Evolutionary conservation across 2,888 invertebrate genomes (phyloP), one percentile per base, ranked within the genome.

Genomic region (Acanthosepion esculentum): DNA sequence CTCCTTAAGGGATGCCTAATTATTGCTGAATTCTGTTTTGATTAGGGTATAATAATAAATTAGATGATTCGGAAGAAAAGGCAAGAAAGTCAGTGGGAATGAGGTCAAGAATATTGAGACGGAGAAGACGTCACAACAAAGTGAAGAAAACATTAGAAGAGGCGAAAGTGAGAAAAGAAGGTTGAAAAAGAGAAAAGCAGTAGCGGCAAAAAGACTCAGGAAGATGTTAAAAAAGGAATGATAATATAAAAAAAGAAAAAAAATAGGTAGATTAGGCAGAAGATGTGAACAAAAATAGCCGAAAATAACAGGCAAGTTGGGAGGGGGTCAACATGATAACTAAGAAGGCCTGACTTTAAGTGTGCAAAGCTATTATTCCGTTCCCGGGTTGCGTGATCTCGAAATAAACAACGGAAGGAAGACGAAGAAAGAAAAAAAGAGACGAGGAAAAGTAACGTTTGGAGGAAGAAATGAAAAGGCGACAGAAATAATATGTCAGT

Each of bases 361-460:
- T 78, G 78, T 78, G 78, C 78, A n/a, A 15, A n/a, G 78, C 78
- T 78, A 78, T 78, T 78, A 78, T 78, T 78, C 78, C n/a, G n/a
- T 78, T 59, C 20, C 20, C 23, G 59, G 59, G 59, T 59, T 59
- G 59, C 78, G n/a, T n/a, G 78, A 78, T 78, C 78, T n/a, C 33
- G 78, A 33, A 78, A 15, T 78, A n/a, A 78, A n/a, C 78, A 78
- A 78, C 78, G 78, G 15, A 78, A 78, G 78, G 1, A n/a, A 78
- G 78, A 78, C 15, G 6, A 78, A 78, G 59, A 78, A 78, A 12
- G 78, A 78, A 41, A 41, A 29, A 12, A 29, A 29, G 78, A 78
- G 78, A 29, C 78, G 10, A 7, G 29, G 78, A 78, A 33, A 78
- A 33, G n/a, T 78, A 23, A 78, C n/a, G n/a, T 78, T n/a, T 78